These are phyloP conservation scores for Lates calcarifer DNA, from an alignment of 2,113 vertebrate genomes.

Conservation along the genomic window DNA sequence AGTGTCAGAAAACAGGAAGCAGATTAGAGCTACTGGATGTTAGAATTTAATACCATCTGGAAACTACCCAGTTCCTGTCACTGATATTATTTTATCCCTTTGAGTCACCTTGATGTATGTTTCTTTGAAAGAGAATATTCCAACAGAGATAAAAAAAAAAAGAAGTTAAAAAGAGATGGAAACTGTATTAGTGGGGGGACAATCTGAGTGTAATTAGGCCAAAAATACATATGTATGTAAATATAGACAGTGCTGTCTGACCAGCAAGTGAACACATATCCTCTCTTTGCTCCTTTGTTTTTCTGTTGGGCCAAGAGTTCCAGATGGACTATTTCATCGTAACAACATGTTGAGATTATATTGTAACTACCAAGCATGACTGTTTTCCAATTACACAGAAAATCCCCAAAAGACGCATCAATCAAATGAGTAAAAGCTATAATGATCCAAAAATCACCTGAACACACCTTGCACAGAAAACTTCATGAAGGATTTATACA, in stretches of 20 bases:
- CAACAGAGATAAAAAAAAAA: neutral
- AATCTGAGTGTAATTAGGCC: neutral
- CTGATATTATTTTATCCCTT: neutral
- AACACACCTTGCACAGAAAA: no score
- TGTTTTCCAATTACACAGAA: no score
- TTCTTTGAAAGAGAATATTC: conserved; percentile 1
- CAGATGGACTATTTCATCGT: no score
- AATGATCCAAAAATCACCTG: no score
- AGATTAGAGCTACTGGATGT: neutral
- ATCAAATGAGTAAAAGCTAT: no score
- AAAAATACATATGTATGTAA: neutral
- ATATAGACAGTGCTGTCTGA: neutral
- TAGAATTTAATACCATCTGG: neutral
- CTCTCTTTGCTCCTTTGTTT: neutral
- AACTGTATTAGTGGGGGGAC: neutral
- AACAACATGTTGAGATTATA: no score
- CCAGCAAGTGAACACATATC: no score
- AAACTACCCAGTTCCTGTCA: conserved; percentile 19
- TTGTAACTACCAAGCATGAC: no score
- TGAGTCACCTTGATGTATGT: neutral
- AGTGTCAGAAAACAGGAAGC: conserved; percentile 34
- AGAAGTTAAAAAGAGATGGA: neutral
- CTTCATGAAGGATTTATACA: no score
- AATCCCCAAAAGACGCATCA: no score
- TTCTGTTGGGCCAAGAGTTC: neutral